Evolutionary conservation across 2,888 invertebrate species (phyloP), one percentile per base, ranked within the genome.

Genomic region (Ypsolopha sequella): DNA sequence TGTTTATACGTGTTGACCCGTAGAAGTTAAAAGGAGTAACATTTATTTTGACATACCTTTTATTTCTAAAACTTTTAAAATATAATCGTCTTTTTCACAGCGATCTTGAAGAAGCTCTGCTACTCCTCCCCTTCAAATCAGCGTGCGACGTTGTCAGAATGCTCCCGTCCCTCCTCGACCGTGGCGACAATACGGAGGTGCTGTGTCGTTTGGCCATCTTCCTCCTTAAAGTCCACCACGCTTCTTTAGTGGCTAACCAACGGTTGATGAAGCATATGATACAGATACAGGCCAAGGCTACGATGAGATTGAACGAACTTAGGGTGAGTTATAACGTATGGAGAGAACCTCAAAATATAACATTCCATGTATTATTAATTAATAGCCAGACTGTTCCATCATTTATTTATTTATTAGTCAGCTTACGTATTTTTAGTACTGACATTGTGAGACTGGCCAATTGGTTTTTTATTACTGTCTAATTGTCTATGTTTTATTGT

Each of bases 41-140:
- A n/a, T n/a, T n/a, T n/a, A n/a, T n/a, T n/a, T n/a, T n/a, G n/a
- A n/a, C n/a, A n/a, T n/a, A n/a, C n/a, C n/a, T n/a, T n/a, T n/a
- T n/a, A n/a, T n/a, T n/a, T n/a, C n/a, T n/a, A n/a, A n/a, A n/a
- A n/a, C n/a, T n/a, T n/a, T n/a, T n/a, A n/a, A n/a, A 14, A 44
- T 6, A 3, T 53, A 53, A 14, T 51, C 48, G 3, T 10, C 38
- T 41, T 49, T 11, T 41, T 36, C 24, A 36, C 77, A 96, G 98
- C 68, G 97, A 98, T 68, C 77, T 99, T 55, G 97, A 98, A 76
- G 96, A 97, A 76, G 90, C 96, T 0, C 82, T 99, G 0, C 80
- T 98, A 0, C 84, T 97, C 9, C 78, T 99, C 44, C 96, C 98
- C 1, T 95, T 97, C 69, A 89, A 91, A 49, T 89, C 91, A 50